Evolutionary conservation across 2,113 vertebrate species (phyloP), one percentile per base, ranked within the genome.

Genomic region (Eptesicus fuscus): DNA sequence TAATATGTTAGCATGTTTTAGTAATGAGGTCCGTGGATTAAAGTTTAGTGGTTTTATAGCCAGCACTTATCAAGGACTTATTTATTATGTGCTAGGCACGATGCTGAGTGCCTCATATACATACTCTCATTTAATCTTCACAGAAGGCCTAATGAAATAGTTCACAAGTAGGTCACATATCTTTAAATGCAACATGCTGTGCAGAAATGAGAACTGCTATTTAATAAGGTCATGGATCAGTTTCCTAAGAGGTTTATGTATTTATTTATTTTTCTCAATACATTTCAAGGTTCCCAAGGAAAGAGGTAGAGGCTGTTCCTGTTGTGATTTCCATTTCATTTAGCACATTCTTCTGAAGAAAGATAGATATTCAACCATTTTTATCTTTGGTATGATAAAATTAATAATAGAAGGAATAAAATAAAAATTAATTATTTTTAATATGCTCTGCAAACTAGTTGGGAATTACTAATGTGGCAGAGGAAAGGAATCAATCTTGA

Each of bases 321-420:
- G 5, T 23, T 73, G 32, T 47, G 37, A 16, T 56, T 96, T 97
- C 70, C 12, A 37, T 78, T 83, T 16, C n/a, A 65, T 71, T 25
- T 49, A 56, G 51, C 23, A 37, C 30, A 76, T 90, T 77, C 25
- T 85, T 90, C 37, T 80, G 69, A 90, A 70, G 23, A 82, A 95
- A 92, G 70, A 32, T 74, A 73, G 56, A 40, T 95, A 32, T 85
- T 71, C 28, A 61, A 74, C 85, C 18, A 78, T 44, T 78, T 93
- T 85, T 86, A 59, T 67, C 20, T 90, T 3, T 49, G 86, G 32
- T 40, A n/a, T 9, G 16, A 56, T 76, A 74, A 82, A 73, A 83
- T 71, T 88, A 71, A 77, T 88, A 86, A 87, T 78, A 90, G 84
- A 82, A 37, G 3, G n/a, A 95, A 93, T 95, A 56, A 65, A 88